Evolutionary conservation across 2,113 vertebrate species (phyloP).

Genomic region (Jaculus jaculus): DNA sequence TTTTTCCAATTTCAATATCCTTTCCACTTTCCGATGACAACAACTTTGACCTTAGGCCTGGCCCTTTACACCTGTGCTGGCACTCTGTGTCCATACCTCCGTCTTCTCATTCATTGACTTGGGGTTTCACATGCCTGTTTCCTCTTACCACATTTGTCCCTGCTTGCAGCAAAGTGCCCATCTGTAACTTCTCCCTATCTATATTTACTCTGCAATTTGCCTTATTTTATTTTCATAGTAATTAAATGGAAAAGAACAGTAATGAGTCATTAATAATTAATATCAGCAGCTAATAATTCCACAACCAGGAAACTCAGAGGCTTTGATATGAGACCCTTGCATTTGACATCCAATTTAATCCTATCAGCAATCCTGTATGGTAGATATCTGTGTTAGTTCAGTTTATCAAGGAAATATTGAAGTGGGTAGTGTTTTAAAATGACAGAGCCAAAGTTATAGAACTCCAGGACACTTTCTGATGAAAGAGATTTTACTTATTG

Average conservation of each 20-base stretch:
- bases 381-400: not conserved
- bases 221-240: not conserved
- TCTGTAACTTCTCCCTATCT: not conserved
- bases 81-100: no score
- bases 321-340: not conserved
- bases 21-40: not conserved
- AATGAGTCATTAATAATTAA: not conserved
- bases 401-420: not conserved
- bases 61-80: not conserved
- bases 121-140: not conserved
- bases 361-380: not conserved
- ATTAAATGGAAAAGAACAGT: not conserved
- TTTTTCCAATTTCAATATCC: conserved; percentile 1
- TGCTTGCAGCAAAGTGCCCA: not conserved
- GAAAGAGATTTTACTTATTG: not conserved
- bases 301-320: not conserved
- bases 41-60: not conserved
- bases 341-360: not conserved
- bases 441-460: not conserved
- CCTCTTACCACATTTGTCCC: not conserved
- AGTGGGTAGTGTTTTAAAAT: not conserved
- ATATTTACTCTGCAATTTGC: not conserved
- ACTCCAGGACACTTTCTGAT: not conserved
- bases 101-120: not conserved
- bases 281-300: not conserved